Evolutionary conservation across 2,888 invertebrate species (phyloP).

Genomic region (Patella caerulea): DNA sequence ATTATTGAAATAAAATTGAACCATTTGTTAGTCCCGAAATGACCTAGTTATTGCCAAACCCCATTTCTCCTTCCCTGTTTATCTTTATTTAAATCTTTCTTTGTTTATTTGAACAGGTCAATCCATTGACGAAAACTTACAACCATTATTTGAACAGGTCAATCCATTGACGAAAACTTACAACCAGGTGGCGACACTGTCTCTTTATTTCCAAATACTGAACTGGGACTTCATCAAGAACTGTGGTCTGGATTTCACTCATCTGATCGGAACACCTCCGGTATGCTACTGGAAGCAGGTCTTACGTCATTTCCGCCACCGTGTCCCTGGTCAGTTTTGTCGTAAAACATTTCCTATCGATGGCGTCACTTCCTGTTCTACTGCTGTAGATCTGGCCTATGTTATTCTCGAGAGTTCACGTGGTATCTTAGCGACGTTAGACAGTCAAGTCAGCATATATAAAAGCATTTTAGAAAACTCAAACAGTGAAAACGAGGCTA

Average conservation of each 20-base stretch:
- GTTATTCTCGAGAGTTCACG: neutral
- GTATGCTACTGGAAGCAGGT: neutral
- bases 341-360: neutral
- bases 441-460: neutral
- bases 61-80: too few relatives aligned
- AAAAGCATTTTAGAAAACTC: neutral
- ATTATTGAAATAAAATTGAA: too few relatives aligned
- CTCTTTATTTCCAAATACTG: neutral
- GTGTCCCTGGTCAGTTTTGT: neutral
- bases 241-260: conserved; percentile 1
- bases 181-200: neutral
- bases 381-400: neutral
- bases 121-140: conserved; percentile 7
- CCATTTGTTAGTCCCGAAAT: too few relatives aligned
- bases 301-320: neutral
- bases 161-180: conserved; percentile 7
- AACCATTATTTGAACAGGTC: neutral
- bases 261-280: conserved; percentile 4
- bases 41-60: too few relatives aligned
- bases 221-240: neutral
- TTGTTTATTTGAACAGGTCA: neutral
- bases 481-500: neutral
- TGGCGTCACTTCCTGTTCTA: conserved; percentile 2
- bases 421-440: neutral
- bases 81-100: too few relatives aligned